A percentile compares a stretch with the other conserved stretches of the same genome.
These are phyloP conservation scores for Hydraecia micacea DNA, from an alignment of 2,888 invertebrate species.

Conservation along the genomic window DNA sequence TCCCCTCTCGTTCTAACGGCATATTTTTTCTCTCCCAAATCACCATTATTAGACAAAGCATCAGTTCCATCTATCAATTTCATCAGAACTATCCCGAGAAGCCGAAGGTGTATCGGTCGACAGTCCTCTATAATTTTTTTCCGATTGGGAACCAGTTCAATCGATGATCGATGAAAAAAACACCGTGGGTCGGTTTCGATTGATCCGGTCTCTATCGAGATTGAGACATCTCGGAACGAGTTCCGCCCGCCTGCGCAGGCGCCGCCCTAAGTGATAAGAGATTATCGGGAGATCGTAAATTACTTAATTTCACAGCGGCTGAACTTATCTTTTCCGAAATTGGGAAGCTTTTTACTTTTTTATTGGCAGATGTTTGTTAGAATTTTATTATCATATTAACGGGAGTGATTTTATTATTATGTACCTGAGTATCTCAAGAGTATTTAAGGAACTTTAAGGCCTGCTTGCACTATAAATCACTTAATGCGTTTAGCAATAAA, in stretches of 20 bases:
- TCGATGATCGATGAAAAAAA: constrained; percentile 86
- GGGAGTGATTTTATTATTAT: background rate
- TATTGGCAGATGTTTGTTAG: constrained; percentile 34
- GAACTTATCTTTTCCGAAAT: constrained; percentile 42
- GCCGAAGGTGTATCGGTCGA: constrained; percentile 64
- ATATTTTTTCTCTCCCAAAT: constrained; percentile 55
- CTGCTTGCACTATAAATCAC: background rate
- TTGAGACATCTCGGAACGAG: constrained; percentile 89
- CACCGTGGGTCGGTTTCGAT: constrained; percentile 84
- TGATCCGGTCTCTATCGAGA: constrained; percentile 87
- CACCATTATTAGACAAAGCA: constrained; percentile 64
- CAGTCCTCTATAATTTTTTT: constrained; percentile 76
- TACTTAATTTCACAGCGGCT: constrained; percentile 58
- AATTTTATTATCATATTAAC: constrained; percentile 2
- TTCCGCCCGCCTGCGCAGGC: constrained; percentile 79
- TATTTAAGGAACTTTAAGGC: background rate
- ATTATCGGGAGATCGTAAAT: constrained; percentile 64
- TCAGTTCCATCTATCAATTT: constrained; percentile 70
- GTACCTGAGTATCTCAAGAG: background rate
- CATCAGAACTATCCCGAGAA: constrained; percentile 59
- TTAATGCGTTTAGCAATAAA: background rate
- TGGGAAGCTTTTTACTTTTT: constrained; percentile 44
- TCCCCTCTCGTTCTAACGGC: constrained; percentile 39
- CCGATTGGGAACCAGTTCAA: constrained; percentile 83
- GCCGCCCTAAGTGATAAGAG: constrained; percentile 68